Percentiles rank a stretch among this genome's conserved stretches.
Conservation (phyloP, 1,140 invertebrate species). For the Spodoptera frugiperda region DNA sequence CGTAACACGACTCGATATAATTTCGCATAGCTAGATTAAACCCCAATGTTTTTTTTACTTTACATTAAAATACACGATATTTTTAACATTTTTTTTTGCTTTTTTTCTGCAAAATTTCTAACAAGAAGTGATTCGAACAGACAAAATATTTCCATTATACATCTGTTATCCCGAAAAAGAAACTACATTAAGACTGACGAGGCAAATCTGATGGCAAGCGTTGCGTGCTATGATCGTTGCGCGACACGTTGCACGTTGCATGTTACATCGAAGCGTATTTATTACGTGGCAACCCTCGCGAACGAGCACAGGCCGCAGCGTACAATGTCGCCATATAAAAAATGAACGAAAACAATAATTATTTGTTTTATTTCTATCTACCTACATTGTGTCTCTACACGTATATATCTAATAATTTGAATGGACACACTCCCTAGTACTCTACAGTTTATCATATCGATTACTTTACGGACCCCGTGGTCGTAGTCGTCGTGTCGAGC, state of each 20-base stretch:
- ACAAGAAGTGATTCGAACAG: constrained; percentile 64
- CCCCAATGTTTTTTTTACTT: constrained; percentile 63
- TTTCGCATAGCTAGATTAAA: constrained; percentile 72
- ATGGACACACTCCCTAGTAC: constrained; percentile 66
- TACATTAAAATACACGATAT: constrained; percentile 62
- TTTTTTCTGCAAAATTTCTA: constrained; percentile 58
- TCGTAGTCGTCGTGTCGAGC: neutral
- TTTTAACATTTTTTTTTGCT: constrained; percentile 65
- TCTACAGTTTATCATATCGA: too few species aligned
- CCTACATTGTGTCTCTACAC: constrained; percentile 58
- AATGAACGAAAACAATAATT: constrained; percentile 16
- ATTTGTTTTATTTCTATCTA: constrained; percentile 58
- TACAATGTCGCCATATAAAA: neutral
- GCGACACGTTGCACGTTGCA: neutral
- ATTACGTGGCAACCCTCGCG: constrained; percentile 5
- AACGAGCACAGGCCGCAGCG: constrained; percentile 6
- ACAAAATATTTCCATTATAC: constrained; percentile 54
- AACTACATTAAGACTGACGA: constrained; percentile 65
- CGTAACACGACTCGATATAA: constrained; percentile 70
- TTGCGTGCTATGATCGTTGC: neutral
- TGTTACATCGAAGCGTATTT: too few species aligned
- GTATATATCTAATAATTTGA: constrained; percentile 57
- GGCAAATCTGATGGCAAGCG: neutral
- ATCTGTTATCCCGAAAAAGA: constrained; percentile 63
- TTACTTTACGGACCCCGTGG: constrained; percentile 36